Evolutionary conservation across 2,113 vertebrate genomes (phyloP).

Genomic region (Ia io): DNA sequence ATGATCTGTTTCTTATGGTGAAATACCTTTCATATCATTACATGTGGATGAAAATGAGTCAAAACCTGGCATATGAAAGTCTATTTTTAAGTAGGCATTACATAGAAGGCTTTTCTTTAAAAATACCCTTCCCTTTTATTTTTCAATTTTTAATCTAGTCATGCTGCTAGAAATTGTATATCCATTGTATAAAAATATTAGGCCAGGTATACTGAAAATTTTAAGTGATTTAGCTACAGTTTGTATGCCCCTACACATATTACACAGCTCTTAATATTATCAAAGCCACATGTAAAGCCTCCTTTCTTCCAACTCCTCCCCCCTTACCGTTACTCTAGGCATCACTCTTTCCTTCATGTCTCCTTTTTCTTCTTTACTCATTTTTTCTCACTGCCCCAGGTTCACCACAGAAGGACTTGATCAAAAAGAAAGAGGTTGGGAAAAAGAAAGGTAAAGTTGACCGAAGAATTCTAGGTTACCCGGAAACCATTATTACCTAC

Average conservation of each 20-base stretch:
- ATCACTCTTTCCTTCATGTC: not conserved
- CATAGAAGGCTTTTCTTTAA: slow-evolving; percentile 14
- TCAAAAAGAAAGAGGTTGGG: not conserved
- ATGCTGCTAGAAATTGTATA: not conserved
- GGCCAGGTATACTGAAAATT: not conserved
- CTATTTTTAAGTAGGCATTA: slow-evolving; percentile 1
- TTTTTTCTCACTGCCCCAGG: not conserved
- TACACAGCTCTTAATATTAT: not conserved
- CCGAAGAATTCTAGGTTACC: not conserved
- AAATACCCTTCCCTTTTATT: not conserved
- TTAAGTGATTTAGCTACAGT: not conserved
- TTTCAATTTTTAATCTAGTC: slow-evolving; percentile 3
- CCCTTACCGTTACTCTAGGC: not conserved
- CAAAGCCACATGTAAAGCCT: not conserved
- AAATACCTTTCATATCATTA: not conserved
- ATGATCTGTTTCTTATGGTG: not conserved
- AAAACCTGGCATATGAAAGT: not conserved
- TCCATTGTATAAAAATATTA: not conserved
- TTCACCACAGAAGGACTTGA: not conserved
- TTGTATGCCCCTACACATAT: not conserved
- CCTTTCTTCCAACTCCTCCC: not conserved
- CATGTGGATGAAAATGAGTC: not conserved
- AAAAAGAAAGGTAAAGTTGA: slow-evolving; percentile 16
- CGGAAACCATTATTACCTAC: not conserved
- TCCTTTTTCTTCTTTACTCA: not conserved